Evolutionary conservation across 2,113 vertebrate genomes (phyloP).

Genomic region (Nothoprocta pentlandii): DNA sequence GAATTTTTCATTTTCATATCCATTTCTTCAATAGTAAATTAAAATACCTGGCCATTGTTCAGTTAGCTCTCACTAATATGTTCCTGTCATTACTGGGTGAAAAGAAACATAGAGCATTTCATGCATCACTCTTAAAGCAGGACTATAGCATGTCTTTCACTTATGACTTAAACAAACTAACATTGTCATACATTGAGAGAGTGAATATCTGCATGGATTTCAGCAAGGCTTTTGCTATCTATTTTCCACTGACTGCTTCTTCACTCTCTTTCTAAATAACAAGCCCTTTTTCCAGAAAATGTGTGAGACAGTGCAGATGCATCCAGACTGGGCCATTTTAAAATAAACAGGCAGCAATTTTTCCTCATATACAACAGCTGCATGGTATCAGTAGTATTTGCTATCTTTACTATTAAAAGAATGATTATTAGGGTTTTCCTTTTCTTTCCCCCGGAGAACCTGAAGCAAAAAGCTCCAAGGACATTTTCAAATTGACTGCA

Average conservation of each 20-base stretch:
- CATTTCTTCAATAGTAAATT: neutral
- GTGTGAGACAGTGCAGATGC: constrained; percentile 21
- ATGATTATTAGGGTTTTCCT: constrained; percentile 67
- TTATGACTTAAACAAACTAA: neutral
- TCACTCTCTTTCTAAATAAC: neutral
- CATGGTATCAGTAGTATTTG: constrained; percentile 30
- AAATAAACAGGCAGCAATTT: constrained; percentile 49
- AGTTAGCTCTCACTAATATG: neutral
- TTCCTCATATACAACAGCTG: constrained; percentile 56
- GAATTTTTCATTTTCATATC: neutral
- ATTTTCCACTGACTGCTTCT: neutral
- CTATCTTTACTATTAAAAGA: constrained; percentile 40
- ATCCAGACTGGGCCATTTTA: neutral
- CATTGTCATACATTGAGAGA: neutral
- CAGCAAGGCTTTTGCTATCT: neutral
- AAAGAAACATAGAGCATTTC: neutral
- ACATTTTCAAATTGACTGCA: constrained; percentile 53
- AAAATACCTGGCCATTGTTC: neutral
- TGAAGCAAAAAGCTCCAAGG: constrained; percentile 66
- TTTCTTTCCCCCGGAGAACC: constrained; percentile 49
- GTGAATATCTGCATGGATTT: neutral
- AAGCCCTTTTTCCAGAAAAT: constrained; percentile 23
- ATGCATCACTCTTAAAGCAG: neutral
- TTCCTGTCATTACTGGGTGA: neutral
- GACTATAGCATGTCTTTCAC: neutral